Evolutionary conservation across 1,140 invertebrate species (phyloP).

Genomic region (Micrasema longulum): DNA sequence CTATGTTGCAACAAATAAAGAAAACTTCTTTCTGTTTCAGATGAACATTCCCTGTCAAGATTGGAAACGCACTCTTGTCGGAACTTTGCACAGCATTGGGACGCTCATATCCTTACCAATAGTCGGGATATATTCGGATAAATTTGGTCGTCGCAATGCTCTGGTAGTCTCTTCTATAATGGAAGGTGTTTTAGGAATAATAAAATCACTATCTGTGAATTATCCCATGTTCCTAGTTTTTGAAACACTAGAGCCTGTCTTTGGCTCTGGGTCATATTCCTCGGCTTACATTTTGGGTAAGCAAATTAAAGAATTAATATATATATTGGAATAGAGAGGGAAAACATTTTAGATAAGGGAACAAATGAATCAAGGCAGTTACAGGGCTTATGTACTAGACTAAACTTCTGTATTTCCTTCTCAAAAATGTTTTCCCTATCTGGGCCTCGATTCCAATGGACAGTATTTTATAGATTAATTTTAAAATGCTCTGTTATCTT

Average conservation of each 20-base stretch:
- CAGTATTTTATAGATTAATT: not conserved
- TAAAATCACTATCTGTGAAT: constrained; percentile 74
- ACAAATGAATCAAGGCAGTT: not conserved
- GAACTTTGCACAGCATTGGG: constrained; percentile 77
- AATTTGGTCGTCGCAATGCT: constrained; percentile 73
- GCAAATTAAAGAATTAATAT: constrained; percentile 15
- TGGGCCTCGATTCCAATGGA: not conserved
- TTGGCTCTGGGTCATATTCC: constrained; percentile 63
- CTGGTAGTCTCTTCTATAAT: constrained; percentile 72
- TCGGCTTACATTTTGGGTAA: constrained; percentile 66
- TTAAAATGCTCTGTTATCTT: not conserved
- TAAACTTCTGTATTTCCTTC: too few relatives aligned
- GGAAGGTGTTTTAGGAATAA: constrained; percentile 72
- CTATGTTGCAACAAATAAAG: too few relatives aligned
- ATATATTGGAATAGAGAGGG: not conserved
- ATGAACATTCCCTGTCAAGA: constrained; percentile 66
- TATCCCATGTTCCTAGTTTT: constrained; percentile 75
- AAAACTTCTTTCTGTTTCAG: constrained; percentile 55
- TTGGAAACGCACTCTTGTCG: constrained; percentile 78
- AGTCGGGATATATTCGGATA: constrained; percentile 76
- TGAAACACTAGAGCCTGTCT: constrained; percentile 74
- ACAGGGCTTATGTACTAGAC: not conserved
- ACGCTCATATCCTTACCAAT: constrained; percentile 78
- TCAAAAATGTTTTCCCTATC: too few relatives aligned
- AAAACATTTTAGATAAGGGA: not conserved